phyloP scores from a whole-genome alignment of 2,797 vertebrate genomes.

The Ptychobarbus kaznakovi region DNA sequence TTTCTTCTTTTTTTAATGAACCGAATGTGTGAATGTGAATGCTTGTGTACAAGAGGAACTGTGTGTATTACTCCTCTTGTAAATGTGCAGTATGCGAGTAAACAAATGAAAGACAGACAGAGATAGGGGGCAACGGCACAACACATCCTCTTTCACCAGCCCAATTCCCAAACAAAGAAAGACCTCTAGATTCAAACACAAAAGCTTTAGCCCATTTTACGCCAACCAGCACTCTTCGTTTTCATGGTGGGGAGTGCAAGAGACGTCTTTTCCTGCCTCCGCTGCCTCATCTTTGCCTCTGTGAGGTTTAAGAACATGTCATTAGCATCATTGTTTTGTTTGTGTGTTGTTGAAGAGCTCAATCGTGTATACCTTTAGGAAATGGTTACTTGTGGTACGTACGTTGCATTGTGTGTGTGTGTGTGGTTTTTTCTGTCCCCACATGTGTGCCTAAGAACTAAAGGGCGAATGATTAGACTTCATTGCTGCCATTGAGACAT shows the following conservation, averaged over 20 bases:
- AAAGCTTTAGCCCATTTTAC: conserved; percentile 72
- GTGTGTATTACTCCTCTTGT: conserved; percentile 37
- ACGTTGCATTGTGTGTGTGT: not conserved
- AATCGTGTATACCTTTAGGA: conserved; percentile 33
- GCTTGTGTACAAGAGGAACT: conserved; percentile 51
- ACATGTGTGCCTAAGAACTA: conserved; percentile 85
- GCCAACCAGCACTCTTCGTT: conserved; percentile 56
- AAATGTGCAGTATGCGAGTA: conserved; percentile 38
- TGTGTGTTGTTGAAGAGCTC: conserved; percentile 26
- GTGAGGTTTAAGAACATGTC: conserved; percentile 63
- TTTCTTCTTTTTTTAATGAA: conserved; percentile 65
- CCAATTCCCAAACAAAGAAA: conserved; percentile 71
- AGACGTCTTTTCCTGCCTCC: conserved; percentile 58
- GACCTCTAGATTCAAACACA: conserved; percentile 74
- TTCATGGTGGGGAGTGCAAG: conserved; percentile 65
- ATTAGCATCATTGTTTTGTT: conserved; percentile 36
- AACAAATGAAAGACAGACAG: conserved; percentile 56
- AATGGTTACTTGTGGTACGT: conserved; percentile 47
- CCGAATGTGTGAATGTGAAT: conserved; percentile 54
- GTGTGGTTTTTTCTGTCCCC: conserved; percentile 75
- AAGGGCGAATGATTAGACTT: conserved; percentile 76
- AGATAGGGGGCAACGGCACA: conserved; percentile 76
- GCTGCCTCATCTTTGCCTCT: conserved; percentile 64
- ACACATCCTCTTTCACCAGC: conserved; percentile 82
- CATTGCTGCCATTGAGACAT: conserved; percentile 80